These are phyloP conservation scores for Trinorchestia longiramus DNA, from an alignment of 1,140 invertebrate species.

Conservation along the genomic window DNA sequence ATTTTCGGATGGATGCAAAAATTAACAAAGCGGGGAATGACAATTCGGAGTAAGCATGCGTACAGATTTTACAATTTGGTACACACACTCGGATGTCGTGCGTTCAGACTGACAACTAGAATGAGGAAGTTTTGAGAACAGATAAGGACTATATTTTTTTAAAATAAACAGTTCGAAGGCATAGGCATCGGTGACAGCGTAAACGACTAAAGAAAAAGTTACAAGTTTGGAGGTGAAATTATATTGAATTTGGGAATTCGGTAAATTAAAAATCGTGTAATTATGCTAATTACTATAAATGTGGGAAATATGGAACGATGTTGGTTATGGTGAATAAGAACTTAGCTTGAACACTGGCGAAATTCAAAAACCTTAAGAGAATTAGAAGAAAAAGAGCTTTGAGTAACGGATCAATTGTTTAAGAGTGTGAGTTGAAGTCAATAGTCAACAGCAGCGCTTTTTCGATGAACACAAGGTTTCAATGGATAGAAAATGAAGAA, in stretches of 20 bases:
- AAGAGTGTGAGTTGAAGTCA: too few relatives aligned
- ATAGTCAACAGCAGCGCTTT: too few relatives aligned
- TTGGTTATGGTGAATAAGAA: neutral
- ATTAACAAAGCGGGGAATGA: neutral
- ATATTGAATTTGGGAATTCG: neutral
- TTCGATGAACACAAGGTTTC: too few relatives aligned
- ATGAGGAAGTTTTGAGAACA: too few relatives aligned
- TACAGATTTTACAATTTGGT: too few relatives aligned
- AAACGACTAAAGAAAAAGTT: neutral
- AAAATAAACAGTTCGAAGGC: neutral
- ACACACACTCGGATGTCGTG: too few relatives aligned
- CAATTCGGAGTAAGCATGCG: too few relatives aligned
- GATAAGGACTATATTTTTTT: neutral
- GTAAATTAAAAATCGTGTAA: neutral
- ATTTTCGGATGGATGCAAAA: neutral
- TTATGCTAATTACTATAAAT: neutral
- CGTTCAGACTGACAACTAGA: too few relatives aligned
- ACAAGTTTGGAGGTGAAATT: neutral
- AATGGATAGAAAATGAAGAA: too few relatives aligned
- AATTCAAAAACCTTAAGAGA: neutral
- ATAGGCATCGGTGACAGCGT: neutral
- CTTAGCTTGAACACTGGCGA: neutral
- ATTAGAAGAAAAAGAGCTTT: neutral
- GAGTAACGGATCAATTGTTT: neutral
- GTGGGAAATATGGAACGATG: neutral